Evolutionary conservation across 2,113 vertebrate genomes (phyloP), one percentile per base, ranked within the genome.

Genomic region (Cyrtonyx montezumae): DNA sequence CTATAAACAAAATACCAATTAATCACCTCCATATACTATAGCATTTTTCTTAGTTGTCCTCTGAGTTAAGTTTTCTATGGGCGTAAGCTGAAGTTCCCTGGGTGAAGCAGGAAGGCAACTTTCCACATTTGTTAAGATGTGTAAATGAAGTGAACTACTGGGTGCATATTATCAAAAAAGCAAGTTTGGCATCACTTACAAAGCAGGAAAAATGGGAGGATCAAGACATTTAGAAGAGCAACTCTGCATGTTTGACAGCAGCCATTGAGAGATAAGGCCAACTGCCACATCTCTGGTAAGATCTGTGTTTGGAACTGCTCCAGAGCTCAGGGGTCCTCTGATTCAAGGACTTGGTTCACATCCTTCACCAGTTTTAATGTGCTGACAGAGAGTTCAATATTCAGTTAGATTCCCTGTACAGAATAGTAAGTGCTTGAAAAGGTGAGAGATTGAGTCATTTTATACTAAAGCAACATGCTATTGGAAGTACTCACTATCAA

Each of bases 1-100:
- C 95, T 95, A 93, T 95, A 97, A 97, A 96, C 88, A 79, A 97
- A 97, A 97, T 94, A 97, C 83, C 94, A 97, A 96, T 97, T 97
- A 98, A 90, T 85, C 36, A 8, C 94, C 87, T 93, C 96, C 92
- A 84, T 91, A 84, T 93, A 95, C 91, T 8, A 79, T 82, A 49
- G 86, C 36, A 85, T 87, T 97, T 92, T 97, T 94, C 95, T 92
- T 95, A 86, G 55, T 75, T 96, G 61, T 87, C 80, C 96, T 90
- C 88, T 87, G 88, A 96, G 87, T 96, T 96, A 91, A 93, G 63
- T 97, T 96, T 96, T 93, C 83, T 95, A 70, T 93, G 84, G 91
- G 88, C 91, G 43, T 84, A 96, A 95, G 42, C 86, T 87, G 90
- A 62, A 82, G 79, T 86, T 23, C 55, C 79, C 58, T 66, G 43